These are phyloP conservation scores for Scaptomyza flava DNA, from an alignment of 2,888 invertebrate genomes.

Conservation along the genomic window DNA sequence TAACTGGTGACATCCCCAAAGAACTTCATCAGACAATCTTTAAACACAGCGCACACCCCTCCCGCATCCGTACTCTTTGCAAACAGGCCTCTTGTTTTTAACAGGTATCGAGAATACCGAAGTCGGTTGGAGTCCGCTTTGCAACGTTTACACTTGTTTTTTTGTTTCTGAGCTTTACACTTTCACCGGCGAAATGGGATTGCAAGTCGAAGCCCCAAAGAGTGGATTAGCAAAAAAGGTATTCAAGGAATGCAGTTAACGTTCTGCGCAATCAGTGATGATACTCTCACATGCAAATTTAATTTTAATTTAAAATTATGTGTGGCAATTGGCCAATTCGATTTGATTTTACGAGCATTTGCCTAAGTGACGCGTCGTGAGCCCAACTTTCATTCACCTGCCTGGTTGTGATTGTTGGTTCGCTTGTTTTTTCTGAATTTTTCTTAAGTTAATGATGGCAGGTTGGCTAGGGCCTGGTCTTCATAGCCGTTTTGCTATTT, in stretches of 20 bases:
- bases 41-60: too few relatives aligned
- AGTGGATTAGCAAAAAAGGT: slow-evolving; percentile 26
- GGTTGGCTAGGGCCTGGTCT: slow-evolving; percentile 32
- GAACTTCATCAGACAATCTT: too few relatives aligned
- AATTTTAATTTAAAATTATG: slow-evolving; percentile 8
- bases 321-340: background rate
- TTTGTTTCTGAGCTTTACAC: slow-evolving; percentile 38
- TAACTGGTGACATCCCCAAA: too few relatives aligned
- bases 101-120: too few relatives aligned
- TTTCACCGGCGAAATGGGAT: slow-evolving; percentile 56
- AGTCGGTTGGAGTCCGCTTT: too few relatives aligned
- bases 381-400: slow-evolving; percentile 56
- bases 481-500: slow-evolving; percentile 53
- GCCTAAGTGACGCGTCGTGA: slow-evolving; percentile 15
- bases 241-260: slow-evolving; percentile 30
- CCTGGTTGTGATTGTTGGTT: slow-evolving; percentile 26
- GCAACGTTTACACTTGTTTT: background rate
- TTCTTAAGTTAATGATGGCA: background rate
- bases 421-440: slow-evolving; percentile 1
- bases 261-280: slow-evolving; percentile 8
- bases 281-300: background rate
- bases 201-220: slow-evolving; percentile 7
- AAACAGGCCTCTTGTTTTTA: too few relatives aligned
- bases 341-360: slow-evolving; percentile 11
- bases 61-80: too few relatives aligned